These are phyloP conservation scores for Melanotaenia trifasciata DNA, from an alignment of 2,797 vertebrate genomes.

Conservation along the genomic window DNA sequence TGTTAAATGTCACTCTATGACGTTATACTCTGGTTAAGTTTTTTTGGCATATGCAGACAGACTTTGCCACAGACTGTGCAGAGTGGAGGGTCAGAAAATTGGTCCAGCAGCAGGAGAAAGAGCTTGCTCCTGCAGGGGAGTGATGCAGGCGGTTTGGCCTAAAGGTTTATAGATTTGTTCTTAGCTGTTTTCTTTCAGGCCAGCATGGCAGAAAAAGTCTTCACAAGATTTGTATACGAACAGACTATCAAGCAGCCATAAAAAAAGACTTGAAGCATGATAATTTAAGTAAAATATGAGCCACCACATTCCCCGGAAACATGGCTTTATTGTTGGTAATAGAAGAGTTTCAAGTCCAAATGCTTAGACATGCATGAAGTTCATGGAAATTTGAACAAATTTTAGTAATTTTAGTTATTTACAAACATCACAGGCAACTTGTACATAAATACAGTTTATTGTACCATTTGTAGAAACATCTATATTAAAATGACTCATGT, in stretches of 20 bases:
- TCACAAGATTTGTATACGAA: too few relatives aligned
- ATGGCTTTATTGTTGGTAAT: conserved; percentile 2
- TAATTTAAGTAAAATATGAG: background rate
- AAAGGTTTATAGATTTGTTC: background rate
- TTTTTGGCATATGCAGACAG: background rate
- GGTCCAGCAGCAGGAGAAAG: background rate
- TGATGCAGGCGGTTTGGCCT: background rate
- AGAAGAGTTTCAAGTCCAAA: background rate
- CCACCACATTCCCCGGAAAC: background rate
- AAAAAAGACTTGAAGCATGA: background rate
- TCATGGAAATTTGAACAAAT: background rate
- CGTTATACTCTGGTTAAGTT: too few relatives aligned
- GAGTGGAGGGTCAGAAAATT: background rate
- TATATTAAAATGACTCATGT: background rate
- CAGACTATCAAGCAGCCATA: too few relatives aligned
- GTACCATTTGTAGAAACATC: background rate
- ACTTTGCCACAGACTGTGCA: background rate
- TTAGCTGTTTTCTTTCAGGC: background rate
- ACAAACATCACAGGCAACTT: conserved; percentile 7
- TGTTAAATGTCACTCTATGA: too few relatives aligned
- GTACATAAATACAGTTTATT: background rate
- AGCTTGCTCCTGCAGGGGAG: background rate
- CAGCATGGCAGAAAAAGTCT: background rate
- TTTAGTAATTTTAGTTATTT: too few relatives aligned
- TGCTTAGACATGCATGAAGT: background rate